phyloP scores from a whole-genome alignment of 2,888 invertebrate genomes.

The Microplitis deprimator region DNA sequence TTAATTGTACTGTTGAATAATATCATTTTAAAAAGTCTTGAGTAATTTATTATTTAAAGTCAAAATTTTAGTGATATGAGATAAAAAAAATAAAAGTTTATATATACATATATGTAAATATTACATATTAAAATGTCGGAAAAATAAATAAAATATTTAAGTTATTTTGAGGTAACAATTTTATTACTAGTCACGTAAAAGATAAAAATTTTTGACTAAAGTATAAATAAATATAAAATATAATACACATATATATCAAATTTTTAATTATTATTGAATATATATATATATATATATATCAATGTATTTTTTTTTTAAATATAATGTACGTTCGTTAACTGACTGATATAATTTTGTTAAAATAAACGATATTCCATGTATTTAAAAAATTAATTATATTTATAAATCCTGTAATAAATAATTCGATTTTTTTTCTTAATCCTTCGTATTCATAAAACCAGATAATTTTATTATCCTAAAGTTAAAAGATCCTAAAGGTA shows the following conservation, averaged over 20 bases:
- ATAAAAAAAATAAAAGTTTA: slow-evolving; percentile 4
- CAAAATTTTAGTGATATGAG: not conserved
- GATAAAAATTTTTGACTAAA: slow-evolving; percentile 37
- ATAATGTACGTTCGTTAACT: slow-evolving; percentile 55
- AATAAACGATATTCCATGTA: slow-evolving; percentile 54
- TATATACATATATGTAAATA: slow-evolving; percentile 47
- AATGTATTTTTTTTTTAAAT: slow-evolving; percentile 49
- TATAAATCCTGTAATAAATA: not conserved
- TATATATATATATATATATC: slow-evolving; percentile 19
- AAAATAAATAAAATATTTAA: slow-evolving; percentile 56
- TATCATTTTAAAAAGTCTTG: not conserved
- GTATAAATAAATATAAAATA: slow-evolving; percentile 40
- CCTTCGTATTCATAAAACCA: no score
- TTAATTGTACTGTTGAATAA: not conserved
- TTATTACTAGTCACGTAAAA: slow-evolving; percentile 65
- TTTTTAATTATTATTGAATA: slow-evolving; percentile 46
- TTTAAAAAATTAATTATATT: slow-evolving; percentile 13
- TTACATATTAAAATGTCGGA: slow-evolving; percentile 47
- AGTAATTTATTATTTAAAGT: not conserved
- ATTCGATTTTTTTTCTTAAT: slow-evolving; percentile 16
- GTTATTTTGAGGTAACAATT: slow-evolving; percentile 64
- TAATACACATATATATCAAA: slow-evolving; percentile 4
- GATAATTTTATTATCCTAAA: no score
- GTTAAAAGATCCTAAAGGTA: no score
- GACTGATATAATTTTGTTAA: slow-evolving; percentile 57